Percentiles rank a stretch among this genome's conserved stretches.
phyloP scores from a whole-genome alignment of 2,797 vertebrate species.

The Microcaecilia unicolor region DNA sequence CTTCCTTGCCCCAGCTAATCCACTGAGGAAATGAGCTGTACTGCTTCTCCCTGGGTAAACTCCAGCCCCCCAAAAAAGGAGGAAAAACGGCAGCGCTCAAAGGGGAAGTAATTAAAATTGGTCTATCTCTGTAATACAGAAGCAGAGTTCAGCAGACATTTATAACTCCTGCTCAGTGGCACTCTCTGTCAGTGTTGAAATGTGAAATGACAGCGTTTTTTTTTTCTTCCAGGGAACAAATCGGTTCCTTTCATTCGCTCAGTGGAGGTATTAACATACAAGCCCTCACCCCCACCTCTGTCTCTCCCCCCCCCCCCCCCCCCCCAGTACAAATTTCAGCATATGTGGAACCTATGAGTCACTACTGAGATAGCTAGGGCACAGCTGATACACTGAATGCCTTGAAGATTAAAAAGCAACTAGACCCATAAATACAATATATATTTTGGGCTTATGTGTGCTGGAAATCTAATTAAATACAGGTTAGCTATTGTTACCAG shows the following conservation, averaged over 20 bases:
- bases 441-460: slow-evolving; percentile 4
- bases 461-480: slow-evolving; percentile 24
- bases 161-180: slow-evolving; percentile 18
- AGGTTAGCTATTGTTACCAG: slow-evolving; percentile 2
- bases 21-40: slow-evolving; percentile 67
- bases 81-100: slow-evolving; percentile 37
- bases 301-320: slow-evolving; percentile 1
- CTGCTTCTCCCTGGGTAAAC: slow-evolving; percentile 38
- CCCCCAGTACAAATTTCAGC: not conserved
- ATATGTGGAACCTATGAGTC: not conserved
- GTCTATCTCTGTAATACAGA: slow-evolving; percentile 23
- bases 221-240: slow-evolving; percentile 6
- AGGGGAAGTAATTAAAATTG: slow-evolving; percentile 44
- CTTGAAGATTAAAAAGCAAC: slow-evolving; percentile 2
- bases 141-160: not conserved
- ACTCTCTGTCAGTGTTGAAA: not conserved
- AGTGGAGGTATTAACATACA: slow-evolving; percentile 20
- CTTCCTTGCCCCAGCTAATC: slow-evolving; percentile 59
- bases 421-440: slow-evolving; percentile 1
- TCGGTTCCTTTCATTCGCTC: slow-evolving; percentile 14
- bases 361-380: not conserved
- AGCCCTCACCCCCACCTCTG: too few relatives aligned
- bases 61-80: slow-evolving; percentile 43
- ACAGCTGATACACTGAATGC: slow-evolving; percentile 8
- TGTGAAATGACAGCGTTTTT: slow-evolving; percentile 3